phyloP scores from a whole-genome alignment of 2,113 vertebrate genomes.

The Tragelaphus strepsiceros region DNA sequence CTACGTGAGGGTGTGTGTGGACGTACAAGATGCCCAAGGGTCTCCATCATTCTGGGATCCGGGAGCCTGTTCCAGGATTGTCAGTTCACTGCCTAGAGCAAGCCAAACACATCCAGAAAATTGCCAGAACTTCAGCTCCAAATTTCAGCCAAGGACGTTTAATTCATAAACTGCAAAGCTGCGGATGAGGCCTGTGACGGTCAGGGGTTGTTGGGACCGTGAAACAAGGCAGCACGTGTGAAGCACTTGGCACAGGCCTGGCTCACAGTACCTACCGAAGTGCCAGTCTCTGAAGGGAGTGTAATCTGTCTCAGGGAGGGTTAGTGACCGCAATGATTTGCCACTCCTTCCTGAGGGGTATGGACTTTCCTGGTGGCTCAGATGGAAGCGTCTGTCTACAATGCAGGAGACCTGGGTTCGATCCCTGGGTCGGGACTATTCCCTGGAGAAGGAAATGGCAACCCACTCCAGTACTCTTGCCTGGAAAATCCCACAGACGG shows the following conservation, averaged over 20 bases:
- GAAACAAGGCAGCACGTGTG: neutral
- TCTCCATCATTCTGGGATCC: neutral
- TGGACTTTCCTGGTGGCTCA: no score
- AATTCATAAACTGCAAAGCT: neutral
- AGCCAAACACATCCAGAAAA: neutral
- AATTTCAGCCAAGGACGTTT: neutral
- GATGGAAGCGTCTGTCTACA: no score
- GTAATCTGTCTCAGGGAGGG: neutral
- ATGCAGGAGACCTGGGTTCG: no score
- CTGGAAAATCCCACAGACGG: neutral
- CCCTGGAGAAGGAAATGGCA: neutral
- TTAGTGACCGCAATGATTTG: neutral
- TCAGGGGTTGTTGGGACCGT: neutral
- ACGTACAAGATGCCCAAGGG: rapidly evolving
- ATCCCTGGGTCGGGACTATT: no score
- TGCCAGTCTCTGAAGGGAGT: neutral
- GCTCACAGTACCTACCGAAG: neutral
- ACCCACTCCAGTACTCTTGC: neutral
- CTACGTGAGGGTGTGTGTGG: rapidly evolving
- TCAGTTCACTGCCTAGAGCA: neutral
- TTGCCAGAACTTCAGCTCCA: neutral
- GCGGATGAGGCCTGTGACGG: neutral
- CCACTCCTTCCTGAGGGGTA: neutral
- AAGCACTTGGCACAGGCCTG: neutral
- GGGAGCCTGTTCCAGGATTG: no score